phyloP scores from a whole-genome alignment of 1,140 invertebrate genomes.

The Drosophila melanica region DNA sequence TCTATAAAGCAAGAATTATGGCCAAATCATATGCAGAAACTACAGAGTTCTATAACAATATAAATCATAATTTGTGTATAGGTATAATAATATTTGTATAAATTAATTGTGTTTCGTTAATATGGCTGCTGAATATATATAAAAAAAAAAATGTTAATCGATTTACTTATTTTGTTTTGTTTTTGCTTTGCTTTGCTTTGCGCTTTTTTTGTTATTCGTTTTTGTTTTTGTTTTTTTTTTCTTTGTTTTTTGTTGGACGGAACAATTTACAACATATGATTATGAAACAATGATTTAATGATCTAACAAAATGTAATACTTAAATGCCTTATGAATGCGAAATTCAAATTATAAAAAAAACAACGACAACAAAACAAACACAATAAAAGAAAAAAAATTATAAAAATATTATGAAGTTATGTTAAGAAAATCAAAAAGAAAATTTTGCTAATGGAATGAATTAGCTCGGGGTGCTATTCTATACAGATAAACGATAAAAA shows the following conservation, averaged over 20 bases:
- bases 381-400: conserved; percentile 5
- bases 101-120: conserved; percentile 18
- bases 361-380: conserved; percentile 29
- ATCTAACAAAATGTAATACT: conserved; percentile 68
- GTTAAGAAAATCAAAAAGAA: conserved; percentile 22
- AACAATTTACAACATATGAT: conserved; percentile 83
- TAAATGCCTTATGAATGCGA: conserved; percentile 51
- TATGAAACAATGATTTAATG: conserved; percentile 74
- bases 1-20: conserved; percentile 5
- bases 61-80: background rate
- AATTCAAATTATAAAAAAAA: conserved; percentile 37
- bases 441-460: conserved; percentile 77
- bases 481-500: conserved; percentile 10
- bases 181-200: conserved; percentile 34
- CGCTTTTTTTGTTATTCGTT: conserved; percentile 24
- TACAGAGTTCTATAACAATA: conserved; percentile 34
- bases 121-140: conserved; percentile 34
- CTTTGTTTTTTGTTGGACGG: conserved; percentile 70
- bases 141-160: conserved; percentile 36
- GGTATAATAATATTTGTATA: background rate
- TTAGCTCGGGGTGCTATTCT: conserved; percentile 29
- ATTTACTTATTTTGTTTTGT: conserved; percentile 19
- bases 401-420: background rate
- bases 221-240: conserved; percentile 29
- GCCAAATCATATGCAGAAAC: conserved; percentile 4